phyloP scores from a whole-genome alignment of 2,888 invertebrate genomes.

The Stomorhina lunata region DNA sequence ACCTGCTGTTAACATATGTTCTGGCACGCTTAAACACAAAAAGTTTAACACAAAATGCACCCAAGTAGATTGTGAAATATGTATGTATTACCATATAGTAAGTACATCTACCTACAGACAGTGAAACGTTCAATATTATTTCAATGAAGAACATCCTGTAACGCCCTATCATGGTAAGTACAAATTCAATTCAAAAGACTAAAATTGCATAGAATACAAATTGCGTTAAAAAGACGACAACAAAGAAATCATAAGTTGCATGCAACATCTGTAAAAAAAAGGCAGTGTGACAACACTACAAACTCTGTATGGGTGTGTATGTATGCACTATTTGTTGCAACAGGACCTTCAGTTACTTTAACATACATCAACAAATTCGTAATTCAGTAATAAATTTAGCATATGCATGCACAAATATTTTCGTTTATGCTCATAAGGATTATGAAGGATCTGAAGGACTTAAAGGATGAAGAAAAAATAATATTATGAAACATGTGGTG shows the following conservation, averaged over 20 bases:
- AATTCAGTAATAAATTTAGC: constrained; percentile 37
- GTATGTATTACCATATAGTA: too few species aligned
- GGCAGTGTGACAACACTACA: constrained; percentile 23
- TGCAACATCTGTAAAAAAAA: constrained; percentile 49
- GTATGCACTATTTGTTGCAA: constrained; percentile 34
- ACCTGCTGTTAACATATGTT: constrained; percentile 60
- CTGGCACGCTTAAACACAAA: constrained; percentile 60
- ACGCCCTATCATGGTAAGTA: constrained; percentile 41
- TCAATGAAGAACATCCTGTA: constrained; percentile 47
- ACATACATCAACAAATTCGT: neutral
- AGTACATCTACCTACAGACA: neutral
- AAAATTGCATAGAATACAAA: constrained; percentile 45
- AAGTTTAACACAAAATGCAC: constrained; percentile 14
- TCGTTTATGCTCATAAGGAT: constrained; percentile 18
- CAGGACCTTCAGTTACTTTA: neutral
- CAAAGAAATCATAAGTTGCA: neutral
- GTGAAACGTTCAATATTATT: neutral
- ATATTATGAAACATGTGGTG: constrained; percentile 54
- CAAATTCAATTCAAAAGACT: constrained; percentile 8
- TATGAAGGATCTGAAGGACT: constrained; percentile 38
- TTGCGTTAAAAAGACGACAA: neutral
- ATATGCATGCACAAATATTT: constrained; percentile 52
- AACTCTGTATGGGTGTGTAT: too few species aligned
- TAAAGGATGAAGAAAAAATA: constrained; percentile 40
- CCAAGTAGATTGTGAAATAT: too few species aligned